phyloP scores from a whole-genome alignment of 1,140 invertebrate genomes.

The Sycophila sp. region DNA sequence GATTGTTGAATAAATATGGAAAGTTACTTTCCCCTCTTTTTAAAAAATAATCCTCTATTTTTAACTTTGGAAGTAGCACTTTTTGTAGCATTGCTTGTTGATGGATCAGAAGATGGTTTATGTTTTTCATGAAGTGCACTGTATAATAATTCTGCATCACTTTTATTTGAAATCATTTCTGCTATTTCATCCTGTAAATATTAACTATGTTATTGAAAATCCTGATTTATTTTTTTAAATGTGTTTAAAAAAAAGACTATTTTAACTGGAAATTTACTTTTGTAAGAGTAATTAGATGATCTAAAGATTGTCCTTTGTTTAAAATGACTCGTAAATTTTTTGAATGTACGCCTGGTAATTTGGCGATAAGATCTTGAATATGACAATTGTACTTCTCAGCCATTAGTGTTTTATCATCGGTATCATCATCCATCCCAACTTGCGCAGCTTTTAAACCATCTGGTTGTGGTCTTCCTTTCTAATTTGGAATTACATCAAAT shows the following conservation, averaged over 20 bases:
- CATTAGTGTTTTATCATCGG: slow-evolving; percentile 67
- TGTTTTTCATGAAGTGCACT: slow-evolving; percentile 72
- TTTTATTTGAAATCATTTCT: slow-evolving; percentile 75
- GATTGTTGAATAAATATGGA: not conserved
- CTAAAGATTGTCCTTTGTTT: slow-evolving; percentile 81
- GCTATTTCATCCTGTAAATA: slow-evolving; percentile 71
- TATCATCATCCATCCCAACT: slow-evolving; percentile 72
- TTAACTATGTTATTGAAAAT: slow-evolving; percentile 11
- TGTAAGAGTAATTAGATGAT: slow-evolving; percentile 71
- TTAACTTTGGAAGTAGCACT: slow-evolving; percentile 49
- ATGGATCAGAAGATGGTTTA: slow-evolving; percentile 60
- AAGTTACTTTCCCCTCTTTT: slow-evolving; percentile 41
- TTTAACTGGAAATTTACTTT: slow-evolving; percentile 60
- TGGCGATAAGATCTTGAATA: slow-evolving; percentile 88
- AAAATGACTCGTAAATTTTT: slow-evolving; percentile 86
- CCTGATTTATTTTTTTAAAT: too few relatives aligned
- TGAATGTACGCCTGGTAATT: slow-evolving; percentile 89
- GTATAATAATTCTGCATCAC: slow-evolving; percentile 71
- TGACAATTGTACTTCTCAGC: slow-evolving; percentile 79
- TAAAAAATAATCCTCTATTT: slow-evolving; percentile 55
- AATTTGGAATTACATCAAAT: slow-evolving; percentile 43
- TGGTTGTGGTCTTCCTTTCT: slow-evolving; percentile 84
- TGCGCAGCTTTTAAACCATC: slow-evolving; percentile 74
- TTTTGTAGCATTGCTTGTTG: slow-evolving; percentile 27
- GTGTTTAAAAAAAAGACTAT: not conserved